These are phyloP conservation scores for Panagrolaimus sp. DNA, from an alignment of 1,140 invertebrate species.

Conservation along the genomic window DNA sequence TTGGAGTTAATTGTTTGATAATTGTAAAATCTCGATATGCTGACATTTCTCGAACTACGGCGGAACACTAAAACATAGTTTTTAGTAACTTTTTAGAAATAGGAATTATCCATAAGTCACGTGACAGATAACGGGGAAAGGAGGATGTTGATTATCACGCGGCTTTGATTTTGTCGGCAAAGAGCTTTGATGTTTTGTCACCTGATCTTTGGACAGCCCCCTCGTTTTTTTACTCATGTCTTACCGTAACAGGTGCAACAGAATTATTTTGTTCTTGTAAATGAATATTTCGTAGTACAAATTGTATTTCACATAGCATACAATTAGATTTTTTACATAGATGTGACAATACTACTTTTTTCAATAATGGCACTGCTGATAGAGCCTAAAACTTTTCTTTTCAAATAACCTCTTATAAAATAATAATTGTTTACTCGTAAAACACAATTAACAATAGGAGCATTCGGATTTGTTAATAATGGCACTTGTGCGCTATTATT, in stretches of 20 bases:
- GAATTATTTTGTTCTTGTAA: background rate
- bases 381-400: background rate
- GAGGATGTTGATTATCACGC: too few species aligned
- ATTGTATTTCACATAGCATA: conserved; percentile 2
- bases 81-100: too few species aligned
- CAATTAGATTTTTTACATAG: background rate
- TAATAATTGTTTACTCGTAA: background rate
- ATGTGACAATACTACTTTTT: background rate
- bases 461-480: background rate
- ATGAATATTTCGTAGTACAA: conserved; percentile 6
- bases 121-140: too few species aligned
- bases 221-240: too few species aligned
- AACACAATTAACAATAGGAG: background rate
- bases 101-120: too few species aligned
- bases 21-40: background rate
- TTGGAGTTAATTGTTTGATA: background rate
- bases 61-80: background rate
- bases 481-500: background rate
- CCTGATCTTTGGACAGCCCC: too few species aligned
- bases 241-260: background rate
- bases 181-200: too few species aligned
- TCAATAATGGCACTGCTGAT: background rate
- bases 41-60: background rate
- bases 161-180: too few species aligned
- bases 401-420: too few species aligned